These are phyloP conservation scores for Emydura subglobosa DNA, from an alignment of 2,113 vertebrate species.

Conservation along the genomic window DNA sequence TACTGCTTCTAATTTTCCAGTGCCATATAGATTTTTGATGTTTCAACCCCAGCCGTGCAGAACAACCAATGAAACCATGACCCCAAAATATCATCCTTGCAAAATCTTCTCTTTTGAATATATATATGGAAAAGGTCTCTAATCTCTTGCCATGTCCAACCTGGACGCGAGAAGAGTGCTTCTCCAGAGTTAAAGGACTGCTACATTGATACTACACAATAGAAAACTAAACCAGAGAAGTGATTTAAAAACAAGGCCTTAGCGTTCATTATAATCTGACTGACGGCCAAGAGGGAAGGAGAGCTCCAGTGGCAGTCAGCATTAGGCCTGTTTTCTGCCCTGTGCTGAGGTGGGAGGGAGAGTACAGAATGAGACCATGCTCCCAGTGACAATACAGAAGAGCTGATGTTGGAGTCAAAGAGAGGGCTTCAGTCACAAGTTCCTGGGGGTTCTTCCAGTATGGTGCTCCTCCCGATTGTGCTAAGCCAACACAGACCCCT, in stretches of 20 bases:
- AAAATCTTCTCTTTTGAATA: too few relatives aligned
- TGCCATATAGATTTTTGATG: background rate
- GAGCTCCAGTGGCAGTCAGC: background rate
- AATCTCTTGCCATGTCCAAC: background rate
- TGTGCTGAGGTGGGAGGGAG: background rate
- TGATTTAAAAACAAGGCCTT: background rate
- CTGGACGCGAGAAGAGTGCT: background rate
- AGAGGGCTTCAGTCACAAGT: background rate
- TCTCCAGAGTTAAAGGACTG: background rate
- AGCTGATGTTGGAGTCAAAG: background rate
- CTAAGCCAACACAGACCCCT: accelerated
- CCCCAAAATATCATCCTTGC: background rate
- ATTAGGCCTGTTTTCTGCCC: background rate
- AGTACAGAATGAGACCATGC: background rate
- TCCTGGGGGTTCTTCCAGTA: accelerated
- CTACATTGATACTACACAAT: background rate
- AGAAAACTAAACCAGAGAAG: background rate
- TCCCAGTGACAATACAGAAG: background rate
- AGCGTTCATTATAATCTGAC: background rate
- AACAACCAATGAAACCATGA: background rate
- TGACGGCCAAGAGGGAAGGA: background rate
- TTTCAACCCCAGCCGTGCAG: background rate
- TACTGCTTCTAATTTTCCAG: background rate
- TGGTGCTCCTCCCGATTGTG: accelerated
- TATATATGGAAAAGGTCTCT: background rate